Evolutionary conservation across 53 echinoderm and acorn worm genomes (phyloP), one percentile per base, ranked within the genome.

Genomic region (Echinometra lucunter): DNA sequence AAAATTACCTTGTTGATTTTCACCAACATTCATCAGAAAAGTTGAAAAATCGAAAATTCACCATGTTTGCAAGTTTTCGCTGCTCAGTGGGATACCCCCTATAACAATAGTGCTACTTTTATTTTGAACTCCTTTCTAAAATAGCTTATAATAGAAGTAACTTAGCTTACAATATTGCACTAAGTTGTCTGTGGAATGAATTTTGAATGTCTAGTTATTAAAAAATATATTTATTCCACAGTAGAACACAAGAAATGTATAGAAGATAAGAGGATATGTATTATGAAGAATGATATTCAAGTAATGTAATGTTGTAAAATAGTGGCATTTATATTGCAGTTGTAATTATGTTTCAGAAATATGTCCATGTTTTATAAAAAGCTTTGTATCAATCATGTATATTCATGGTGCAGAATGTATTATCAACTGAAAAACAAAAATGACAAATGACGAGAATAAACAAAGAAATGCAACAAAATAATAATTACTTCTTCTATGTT

Each of bases 331-430:
- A 40, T 75, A 38, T 10, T 75, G 75, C n/a, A n/a, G n/a, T 75
- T 78, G 78, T 42, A 78, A 47, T 47, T 47, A 23, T 85, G 49
- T 85, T 85, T 13, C 6, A 28, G 42, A 6, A 47, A 85, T 28
- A 17, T 47, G 85, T 85, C 85, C 30, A 85, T 85, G 28, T 85
- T 85, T 85, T 85, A 85, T 85, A 85, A 12, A 45, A 49, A n/a
- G 49, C 23, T 85, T 81, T 85, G 85, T 85, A 85, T 85, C n/a
- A n/a, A 74, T 15, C 34, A 35, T 74, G 34, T 35, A 74, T 10
- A 74, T 74, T 27, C 37, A 45, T n/a, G 49, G 53, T 53, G 49
- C 28, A 85, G 25, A 45, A 83, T 45, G 85, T 83, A 83, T 83
- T n/a, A 47, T 30, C 45, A 47, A 47, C 2, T 11, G 11, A 49